Percentiles rank a stretch among this genome's conserved stretches.
Conservation (phyloP, 2,113 vertebrate genomes). For the Steatornis caripensis region DNA sequence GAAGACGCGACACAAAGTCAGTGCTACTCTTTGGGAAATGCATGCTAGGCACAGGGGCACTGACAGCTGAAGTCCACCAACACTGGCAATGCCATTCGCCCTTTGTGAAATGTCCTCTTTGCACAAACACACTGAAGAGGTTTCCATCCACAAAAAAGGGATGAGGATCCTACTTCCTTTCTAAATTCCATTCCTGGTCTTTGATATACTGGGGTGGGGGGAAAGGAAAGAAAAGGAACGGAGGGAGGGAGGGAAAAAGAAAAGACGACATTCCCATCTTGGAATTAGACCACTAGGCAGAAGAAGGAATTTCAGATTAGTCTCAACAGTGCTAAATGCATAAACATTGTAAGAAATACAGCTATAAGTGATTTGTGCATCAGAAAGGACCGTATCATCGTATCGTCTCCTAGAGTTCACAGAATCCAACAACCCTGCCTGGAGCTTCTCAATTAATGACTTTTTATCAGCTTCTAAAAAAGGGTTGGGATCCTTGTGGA, state of each 20-base stretch:
- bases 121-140: background rate
- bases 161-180: background rate
- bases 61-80: background rate
- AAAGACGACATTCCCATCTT: background rate
- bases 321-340: background rate
- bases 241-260: background rate
- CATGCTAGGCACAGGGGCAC: background rate
- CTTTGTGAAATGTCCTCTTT: background rate
- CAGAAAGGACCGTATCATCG: background rate
- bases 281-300: background rate
- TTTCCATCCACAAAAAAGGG: background rate
- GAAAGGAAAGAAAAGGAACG: background rate
- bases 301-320: background rate
- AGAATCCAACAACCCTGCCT: background rate
- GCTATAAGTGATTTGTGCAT: background rate
- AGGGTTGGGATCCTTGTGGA: background rate
- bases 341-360: background rate
- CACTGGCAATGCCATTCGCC: background rate
- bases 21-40: background rate
- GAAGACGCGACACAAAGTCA: rapidly evolving
- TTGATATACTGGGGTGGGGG: background rate
- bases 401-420: background rate
- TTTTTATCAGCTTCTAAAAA: background rate
- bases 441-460: background rate
- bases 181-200: background rate